Evolutionary conservation across 2,888 invertebrate genomes (phyloP), one percentile per base, ranked within the genome.

Genomic region (Amorpha juglandis): DNA sequence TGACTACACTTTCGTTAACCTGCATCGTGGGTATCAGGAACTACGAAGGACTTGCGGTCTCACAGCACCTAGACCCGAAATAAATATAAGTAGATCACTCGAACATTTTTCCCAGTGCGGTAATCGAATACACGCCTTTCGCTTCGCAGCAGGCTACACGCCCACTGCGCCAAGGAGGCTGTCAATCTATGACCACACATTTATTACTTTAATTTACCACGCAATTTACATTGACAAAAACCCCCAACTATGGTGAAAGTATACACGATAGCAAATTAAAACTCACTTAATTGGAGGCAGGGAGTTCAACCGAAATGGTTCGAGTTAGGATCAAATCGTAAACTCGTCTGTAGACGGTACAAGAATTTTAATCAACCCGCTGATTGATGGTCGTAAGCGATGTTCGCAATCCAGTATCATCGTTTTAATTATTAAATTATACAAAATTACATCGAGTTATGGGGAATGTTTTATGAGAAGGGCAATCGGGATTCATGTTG

Each of bases 391-490:
- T 69, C 8, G 63, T 69, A 69, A 63, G 42, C 62, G 62, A 48
- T 35, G 38, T 64, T 58, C 50, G 48, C 53, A 42, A 62, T 58
- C 62, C 35, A 63, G 70, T 68, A 68, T 71, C 73, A 69, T 71
- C 73, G 68, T 68, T 74, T 74, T 76, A 78, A 76, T 82, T 77
- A 76, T 73, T 68, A 76, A 78, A 82, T 77, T 76, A 75, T 75
- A 74, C 70, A 71, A 77, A 80, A 83, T 81, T 77, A 72, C 72
- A 69, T 70, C 66, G 64, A 64, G 42, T 73, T 72, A 58, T 65
- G 50, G 27, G 55, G 35, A 63, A 55, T 63, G 45, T 12, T 62
- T 65, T 48, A 48, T 38, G 53, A 9, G 12, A 35, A 38, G 53
- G 33, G 48, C 45, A 63, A 45, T 47, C 27, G 63, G 33, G 47